These are phyloP conservation scores for Cosmorhoe ocellata DNA, from an alignment of 2,888 invertebrate species.

Conservation along the genomic window DNA sequence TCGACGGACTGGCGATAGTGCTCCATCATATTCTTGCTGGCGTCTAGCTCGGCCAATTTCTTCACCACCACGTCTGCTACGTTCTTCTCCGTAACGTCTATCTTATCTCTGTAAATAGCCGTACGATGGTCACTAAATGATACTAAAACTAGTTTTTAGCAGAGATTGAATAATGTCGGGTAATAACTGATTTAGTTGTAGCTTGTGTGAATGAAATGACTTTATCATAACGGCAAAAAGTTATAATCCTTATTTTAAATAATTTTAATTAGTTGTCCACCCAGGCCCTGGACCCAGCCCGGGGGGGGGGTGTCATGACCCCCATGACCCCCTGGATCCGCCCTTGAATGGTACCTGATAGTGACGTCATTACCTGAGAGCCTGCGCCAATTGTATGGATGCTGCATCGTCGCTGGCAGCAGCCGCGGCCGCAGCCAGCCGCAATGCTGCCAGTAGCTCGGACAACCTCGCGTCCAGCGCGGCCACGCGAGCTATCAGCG, in stretches of 20 bases:
- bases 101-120: conserved; percentile 64
- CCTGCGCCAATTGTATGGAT: conserved; percentile 38
- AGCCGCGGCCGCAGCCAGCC: conserved; percentile 79
- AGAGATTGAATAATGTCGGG: too few relatives aligned
- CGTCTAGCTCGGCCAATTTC: conserved; percentile 72
- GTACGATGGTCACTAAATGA: conserved; percentile 27
- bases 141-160: conserved; percentile 1
- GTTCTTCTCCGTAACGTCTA: conserved; percentile 71
- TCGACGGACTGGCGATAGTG: conserved; percentile 72
- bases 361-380: conserved; percentile 21
- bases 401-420: conserved; percentile 53
- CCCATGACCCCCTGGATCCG: too few relatives aligned
- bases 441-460: conserved; percentile 88
- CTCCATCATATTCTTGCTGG: conserved; percentile 70
- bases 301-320: too few relatives aligned
- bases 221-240: too few relatives aligned
- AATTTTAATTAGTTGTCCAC: too few relatives aligned
- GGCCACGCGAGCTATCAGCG: conserved; percentile 55
- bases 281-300: too few relatives aligned
- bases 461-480: conserved; percentile 86
- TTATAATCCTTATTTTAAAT: too few relatives aligned
- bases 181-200: too few relatives aligned
- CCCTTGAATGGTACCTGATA: too few relatives aligned
- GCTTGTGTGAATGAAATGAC: too few relatives aligned
- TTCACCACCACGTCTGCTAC: conserved; percentile 74